phyloP scores from a whole-genome alignment of 2,113 vertebrate genomes.

The Burhinus bistriatus region DNA sequence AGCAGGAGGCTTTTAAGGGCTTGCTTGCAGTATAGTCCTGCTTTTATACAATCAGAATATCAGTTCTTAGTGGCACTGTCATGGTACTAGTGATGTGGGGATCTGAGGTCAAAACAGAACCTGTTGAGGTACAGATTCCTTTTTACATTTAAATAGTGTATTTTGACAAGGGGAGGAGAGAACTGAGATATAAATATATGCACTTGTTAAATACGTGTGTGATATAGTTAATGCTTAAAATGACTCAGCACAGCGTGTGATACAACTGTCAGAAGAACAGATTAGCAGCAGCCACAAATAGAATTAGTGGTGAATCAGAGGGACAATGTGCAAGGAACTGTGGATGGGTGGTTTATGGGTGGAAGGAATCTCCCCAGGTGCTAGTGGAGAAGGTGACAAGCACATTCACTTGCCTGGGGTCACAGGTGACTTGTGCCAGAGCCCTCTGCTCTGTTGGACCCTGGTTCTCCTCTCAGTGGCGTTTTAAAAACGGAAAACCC shows the following conservation, averaged over 20 bases:
- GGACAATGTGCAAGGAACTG: background rate
- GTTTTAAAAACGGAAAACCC: background rate
- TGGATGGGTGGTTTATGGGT: background rate
- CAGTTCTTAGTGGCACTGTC: background rate
- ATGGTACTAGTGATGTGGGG: background rate
- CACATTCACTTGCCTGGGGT: background rate
- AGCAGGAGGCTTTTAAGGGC: background rate
- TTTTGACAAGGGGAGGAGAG: constrained; percentile 31
- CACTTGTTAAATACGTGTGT: background rate
- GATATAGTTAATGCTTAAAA: background rate
- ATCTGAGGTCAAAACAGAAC: constrained; percentile 8
- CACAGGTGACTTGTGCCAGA: background rate
- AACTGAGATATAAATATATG: background rate
- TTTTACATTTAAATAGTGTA: background rate
- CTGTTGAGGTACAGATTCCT: background rate
- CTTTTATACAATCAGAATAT: background rate
- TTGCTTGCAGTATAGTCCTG: background rate
- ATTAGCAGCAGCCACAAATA: background rate
- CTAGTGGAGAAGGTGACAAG: background rate
- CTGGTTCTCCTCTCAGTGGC: background rate
- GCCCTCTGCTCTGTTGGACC: background rate
- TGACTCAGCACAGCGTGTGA: accelerated
- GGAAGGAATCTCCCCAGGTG: background rate
- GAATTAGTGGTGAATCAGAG: background rate
- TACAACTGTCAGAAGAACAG: background rate